Evolutionary conservation across 2,113 vertebrate species (phyloP), one percentile per base, ranked within the genome.

Genomic region (Halichoerus grypus): DNA sequence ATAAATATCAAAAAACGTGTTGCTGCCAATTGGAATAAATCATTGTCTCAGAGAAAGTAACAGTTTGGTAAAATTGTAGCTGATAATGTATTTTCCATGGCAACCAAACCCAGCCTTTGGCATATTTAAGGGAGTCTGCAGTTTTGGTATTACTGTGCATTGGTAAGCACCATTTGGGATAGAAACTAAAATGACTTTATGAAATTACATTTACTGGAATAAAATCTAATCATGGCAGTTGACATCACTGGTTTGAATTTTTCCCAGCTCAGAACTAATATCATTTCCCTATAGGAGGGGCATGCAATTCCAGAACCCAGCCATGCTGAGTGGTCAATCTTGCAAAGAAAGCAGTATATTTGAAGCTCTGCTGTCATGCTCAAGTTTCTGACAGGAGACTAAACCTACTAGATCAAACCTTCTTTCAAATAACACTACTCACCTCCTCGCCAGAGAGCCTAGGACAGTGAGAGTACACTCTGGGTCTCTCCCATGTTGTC

Each of bases 161-260:
- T 84, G 49, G 95, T 88, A 65, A 93, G 92, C 94, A 95, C 94
- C 53, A 3, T 96, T 92, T 87, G 88, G 74, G 83, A 96, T n/a
- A 85, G 61, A 94, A 69, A 72, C 69, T 90, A 93, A 97, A 96
- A 96, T 79, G 31, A 96, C 86, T 97, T 88, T 80, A 92, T 67
- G 86, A 97, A 19, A 49, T 94, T 61, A 84, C 21, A 67, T 97
- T 94, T 98, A 80, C 92, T 36, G 8, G 79, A 79, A 86, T 96
- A 76, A 88, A 92, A 97, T 97, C 97, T 97, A 98, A 97, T 15
- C 53, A 90, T 26, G 96, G 88, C 13, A 1, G 83, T n/a, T 98
- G 95, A 91, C 42, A 4, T 93, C 96, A 79, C 33, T 85, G 76
- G 36, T 94, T 42, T 90, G 46, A 82, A 24, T 18, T 91, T 91